Evolutionary conservation across 2,888 invertebrate genomes (phyloP).

Genomic region (Hydraecia micacea): DNA sequence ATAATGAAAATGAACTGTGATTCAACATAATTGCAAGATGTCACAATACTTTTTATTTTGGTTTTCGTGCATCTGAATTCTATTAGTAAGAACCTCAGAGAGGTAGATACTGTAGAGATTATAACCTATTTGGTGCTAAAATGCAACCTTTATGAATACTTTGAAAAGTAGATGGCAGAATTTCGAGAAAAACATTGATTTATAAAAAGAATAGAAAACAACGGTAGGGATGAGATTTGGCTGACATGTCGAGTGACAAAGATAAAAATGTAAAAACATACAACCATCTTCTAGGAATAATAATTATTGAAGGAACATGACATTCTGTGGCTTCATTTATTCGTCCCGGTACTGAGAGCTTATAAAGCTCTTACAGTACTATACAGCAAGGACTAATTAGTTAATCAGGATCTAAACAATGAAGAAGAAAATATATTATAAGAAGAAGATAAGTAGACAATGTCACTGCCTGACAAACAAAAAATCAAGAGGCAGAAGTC

Average conservation of each 20-base stretch:
- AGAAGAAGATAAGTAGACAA: neutral
- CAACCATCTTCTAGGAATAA: too few species aligned
- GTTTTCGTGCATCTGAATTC: neutral
- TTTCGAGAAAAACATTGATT: neutral
- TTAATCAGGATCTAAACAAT: neutral
- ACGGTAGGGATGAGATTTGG: neutral
- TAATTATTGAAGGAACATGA: neutral
- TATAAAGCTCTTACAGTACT: neutral
- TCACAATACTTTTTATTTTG: conserved; percentile 16
- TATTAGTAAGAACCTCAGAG: too few species aligned
- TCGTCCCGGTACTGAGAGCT: neutral
- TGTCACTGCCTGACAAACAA: neutral
- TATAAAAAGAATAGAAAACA: too few species aligned
- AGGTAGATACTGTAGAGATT: neutral
- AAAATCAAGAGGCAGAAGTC: neutral
- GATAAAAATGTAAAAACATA: neutral
- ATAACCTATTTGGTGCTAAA: neutral
- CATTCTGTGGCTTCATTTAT: too few species aligned
- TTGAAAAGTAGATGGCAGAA: neutral
- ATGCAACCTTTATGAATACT: neutral
- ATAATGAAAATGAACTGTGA: conserved; percentile 29
- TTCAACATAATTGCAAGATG: conserved; percentile 26
- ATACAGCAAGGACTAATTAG: neutral
- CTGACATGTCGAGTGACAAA: neutral
- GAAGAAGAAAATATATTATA: neutral